phyloP scores from a whole-genome alignment of 2,113 vertebrate species.

The Galemys pyrenaicus region DNA sequence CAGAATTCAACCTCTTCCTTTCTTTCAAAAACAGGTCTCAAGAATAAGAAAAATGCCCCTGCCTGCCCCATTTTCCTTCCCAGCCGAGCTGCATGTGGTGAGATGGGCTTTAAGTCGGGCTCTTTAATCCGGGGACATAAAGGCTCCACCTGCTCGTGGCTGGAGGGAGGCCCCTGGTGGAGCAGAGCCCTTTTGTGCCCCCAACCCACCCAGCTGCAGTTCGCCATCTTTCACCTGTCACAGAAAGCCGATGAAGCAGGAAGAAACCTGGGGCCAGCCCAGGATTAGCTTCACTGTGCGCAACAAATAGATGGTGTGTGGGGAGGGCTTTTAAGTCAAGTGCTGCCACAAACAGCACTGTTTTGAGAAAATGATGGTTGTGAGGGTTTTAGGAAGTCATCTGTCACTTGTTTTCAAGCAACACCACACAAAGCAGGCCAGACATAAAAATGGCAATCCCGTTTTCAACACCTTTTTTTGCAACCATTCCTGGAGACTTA shows the following conservation, averaged over 20 bases:
- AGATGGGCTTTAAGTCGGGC: not conserved
- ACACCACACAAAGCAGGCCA: not conserved
- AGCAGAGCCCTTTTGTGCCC: not conserved
- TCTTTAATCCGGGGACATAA: conserved; percentile 15
- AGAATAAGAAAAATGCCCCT: conserved; percentile 27
- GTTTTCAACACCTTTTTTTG: not conserved
- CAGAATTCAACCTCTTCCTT: not conserved
- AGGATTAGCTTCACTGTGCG: conserved; percentile 28
- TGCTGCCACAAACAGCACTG: conserved; percentile 31
- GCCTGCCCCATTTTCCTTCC: not conserved
- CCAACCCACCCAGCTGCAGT: not conserved
- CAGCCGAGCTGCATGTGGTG: not conserved
- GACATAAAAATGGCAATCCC: not conserved
- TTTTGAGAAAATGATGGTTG: conserved; percentile 2
- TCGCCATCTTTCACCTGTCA: conserved; percentile 56
- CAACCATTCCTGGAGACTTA: not conserved
- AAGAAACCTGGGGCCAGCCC: conserved; percentile 35
- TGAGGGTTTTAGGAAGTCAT: conserved; percentile 53
- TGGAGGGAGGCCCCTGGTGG: not conserved
- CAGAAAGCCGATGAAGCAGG: conserved; percentile 27
- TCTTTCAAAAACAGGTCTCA: conserved; percentile 20
- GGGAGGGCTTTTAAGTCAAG: conserved; percentile 61
- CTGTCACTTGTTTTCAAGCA: conserved; percentile 47
- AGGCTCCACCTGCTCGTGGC: conserved; percentile 16
- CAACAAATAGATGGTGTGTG: conserved; percentile 25